Percentiles rank a stretch among this genome's conserved stretches.
These are phyloP conservation scores for Gadus macrocephalus DNA, from an alignment of 2,113 vertebrate genomes.

Conservation along the genomic window DNA sequence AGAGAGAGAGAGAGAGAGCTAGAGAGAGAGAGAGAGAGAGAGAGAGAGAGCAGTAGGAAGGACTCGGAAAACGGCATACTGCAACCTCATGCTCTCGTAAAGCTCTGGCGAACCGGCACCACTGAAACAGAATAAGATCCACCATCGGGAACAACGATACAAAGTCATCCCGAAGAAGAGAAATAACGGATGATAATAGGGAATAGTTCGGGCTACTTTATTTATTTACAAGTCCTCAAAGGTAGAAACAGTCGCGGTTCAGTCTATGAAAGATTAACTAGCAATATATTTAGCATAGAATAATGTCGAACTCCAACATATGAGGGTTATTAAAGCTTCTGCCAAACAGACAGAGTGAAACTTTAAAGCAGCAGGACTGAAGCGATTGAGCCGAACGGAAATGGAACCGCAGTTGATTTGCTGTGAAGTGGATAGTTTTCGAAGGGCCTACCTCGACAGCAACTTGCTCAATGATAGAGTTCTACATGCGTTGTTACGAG, in stretches of 20 bases:
- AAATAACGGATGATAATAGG: no score
- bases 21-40: slow-evolving; percentile 4
- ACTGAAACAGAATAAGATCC: neutral
- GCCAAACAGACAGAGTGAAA: neutral
- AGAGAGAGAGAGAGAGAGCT: neutral
- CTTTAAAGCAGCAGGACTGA: neutral
- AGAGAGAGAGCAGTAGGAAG: neutral
- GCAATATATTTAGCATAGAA: no score
- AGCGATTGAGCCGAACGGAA: neutral
- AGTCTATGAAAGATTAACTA: no score
- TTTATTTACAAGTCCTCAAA: no score
- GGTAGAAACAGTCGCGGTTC: no score
- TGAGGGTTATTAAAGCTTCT: no score
- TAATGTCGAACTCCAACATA: no score
- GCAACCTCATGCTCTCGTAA: neutral
- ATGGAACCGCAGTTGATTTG: slow-evolving; percentile 92
- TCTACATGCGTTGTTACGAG: slow-evolving; percentile 84
- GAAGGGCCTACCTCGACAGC: slow-evolving; percentile 87
- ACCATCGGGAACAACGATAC: no score
- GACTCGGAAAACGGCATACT: no score
- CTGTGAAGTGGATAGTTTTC: slow-evolving; percentile 84
- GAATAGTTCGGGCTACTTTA: no score
- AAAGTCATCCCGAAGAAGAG: no score
- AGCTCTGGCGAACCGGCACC: neutral
- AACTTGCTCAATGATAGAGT: slow-evolving; percentile 92